These are phyloP conservation scores for Laspeyria flexula DNA, from an alignment of 2,888 invertebrate genomes.

Conservation along the genomic window DNA sequence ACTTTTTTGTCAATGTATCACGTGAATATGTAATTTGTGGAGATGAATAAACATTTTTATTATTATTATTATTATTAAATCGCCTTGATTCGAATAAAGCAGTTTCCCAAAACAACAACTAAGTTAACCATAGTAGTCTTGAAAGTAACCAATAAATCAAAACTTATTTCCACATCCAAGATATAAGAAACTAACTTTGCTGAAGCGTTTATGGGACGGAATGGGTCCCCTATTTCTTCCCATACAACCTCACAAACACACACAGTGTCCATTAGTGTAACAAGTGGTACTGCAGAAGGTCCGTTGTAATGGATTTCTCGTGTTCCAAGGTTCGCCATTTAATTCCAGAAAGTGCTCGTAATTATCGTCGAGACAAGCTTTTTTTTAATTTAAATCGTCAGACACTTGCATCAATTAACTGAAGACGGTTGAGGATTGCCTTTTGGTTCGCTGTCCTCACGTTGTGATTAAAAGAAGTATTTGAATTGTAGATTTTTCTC, in stretches of 20 bases:
- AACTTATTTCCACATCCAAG: not conserved
- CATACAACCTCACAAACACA: slow-evolving; percentile 7
- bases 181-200: not conserved
- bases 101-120: too few species aligned
- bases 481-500: slow-evolving; percentile 1
- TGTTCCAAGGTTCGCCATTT: slow-evolving; percentile 50
- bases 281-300: slow-evolving; percentile 61
- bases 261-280: slow-evolving; percentile 51
- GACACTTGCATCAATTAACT: slow-evolving; percentile 3
- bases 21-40: too few species aligned
- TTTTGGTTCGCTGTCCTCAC: not conserved
- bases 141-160: not conserved
- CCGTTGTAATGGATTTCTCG: slow-evolving; percentile 64
- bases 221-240: not conserved
- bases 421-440: not conserved
- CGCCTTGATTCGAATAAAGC: too few species aligned
- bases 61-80: too few species aligned
- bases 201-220: not conserved
- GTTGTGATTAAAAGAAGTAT: not conserved
- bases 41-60: too few species aligned
- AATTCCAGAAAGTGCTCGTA: slow-evolving; percentile 34
- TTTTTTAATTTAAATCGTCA: slow-evolving; percentile 2
- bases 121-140: too few species aligned
- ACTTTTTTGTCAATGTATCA: too few species aligned
- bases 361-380: slow-evolving; percentile 14